These are phyloP conservation scores for Mus musculus DNA, from an alignment of 2,113 vertebrate genomes.

Conservation along the genomic window GRCm39 chr16:38480001-38480500, in stretches of 20 bases:
- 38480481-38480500: neutral
- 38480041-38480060: neutral
- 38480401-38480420: constrained; percentile 83
- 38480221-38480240: constrained; percentile 60
- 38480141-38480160: constrained; percentile 17
- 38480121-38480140: constrained; percentile 62
- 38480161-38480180: constrained; percentile 63
- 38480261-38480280: constrained; percentile 64
- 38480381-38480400: constrained; percentile 83
- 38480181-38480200: constrained; percentile 58
- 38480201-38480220: constrained; percentile 61
- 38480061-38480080: neutral
- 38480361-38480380: constrained; percentile 84
- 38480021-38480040: neutral
- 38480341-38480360: constrained; percentile 83
- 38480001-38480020: neutral
- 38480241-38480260: constrained; percentile 62
- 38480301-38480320: constrained; percentile 82
- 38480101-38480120: neutral
- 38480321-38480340: constrained; percentile 79
- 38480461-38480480: neutral
- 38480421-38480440: constrained; percentile 59
- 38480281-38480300: constrained; percentile 79
- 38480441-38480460: constrained; percentile 73
- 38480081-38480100: neutral